Conservation (phyloP, 2,888 invertebrate species). For the Teleogryllus oceanicus region DNA sequence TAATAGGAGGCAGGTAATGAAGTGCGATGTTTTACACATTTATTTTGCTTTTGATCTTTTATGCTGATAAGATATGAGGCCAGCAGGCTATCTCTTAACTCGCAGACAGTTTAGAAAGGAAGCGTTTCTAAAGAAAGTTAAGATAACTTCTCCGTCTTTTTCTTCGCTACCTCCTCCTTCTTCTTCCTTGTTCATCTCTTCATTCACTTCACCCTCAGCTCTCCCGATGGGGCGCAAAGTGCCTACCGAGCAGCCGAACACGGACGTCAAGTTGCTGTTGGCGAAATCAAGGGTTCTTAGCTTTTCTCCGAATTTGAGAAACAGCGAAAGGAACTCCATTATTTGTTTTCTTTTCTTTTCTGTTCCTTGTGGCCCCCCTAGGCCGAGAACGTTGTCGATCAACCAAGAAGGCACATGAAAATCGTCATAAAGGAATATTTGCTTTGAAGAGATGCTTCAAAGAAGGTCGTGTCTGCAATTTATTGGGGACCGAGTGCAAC, state of each 20-base stretch:
- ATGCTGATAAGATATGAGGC: slow-evolving; percentile 18
- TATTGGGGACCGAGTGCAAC: neutral
- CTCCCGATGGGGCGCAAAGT: neutral
- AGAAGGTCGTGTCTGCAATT: neutral
- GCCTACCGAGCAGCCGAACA: neutral
- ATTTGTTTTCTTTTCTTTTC: neutral
- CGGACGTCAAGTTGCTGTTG: neutral
- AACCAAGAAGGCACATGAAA: neutral
- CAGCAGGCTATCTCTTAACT: neutral
- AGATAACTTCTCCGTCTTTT: neutral
- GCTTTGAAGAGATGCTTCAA: neutral
- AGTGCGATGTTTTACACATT: slow-evolving; percentile 9
- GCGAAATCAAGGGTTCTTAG: neutral
- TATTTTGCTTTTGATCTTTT: slow-evolving; percentile 18
- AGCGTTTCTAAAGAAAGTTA: neutral
- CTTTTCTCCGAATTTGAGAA: neutral
- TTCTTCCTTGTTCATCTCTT: neutral
- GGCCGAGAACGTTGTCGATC: neutral
- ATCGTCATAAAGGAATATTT: neutral
- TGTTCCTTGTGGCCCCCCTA: neutral
- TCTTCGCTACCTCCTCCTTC: neutral
- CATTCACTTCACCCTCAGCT: neutral
- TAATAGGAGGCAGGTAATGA: neutral
- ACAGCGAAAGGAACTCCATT: neutral
- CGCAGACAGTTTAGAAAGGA: neutral